Evolutionary conservation across 2,113 vertebrate species (phyloP), one percentile per base, ranked within the genome.

Genomic region (Tyrannus savana): DNA sequence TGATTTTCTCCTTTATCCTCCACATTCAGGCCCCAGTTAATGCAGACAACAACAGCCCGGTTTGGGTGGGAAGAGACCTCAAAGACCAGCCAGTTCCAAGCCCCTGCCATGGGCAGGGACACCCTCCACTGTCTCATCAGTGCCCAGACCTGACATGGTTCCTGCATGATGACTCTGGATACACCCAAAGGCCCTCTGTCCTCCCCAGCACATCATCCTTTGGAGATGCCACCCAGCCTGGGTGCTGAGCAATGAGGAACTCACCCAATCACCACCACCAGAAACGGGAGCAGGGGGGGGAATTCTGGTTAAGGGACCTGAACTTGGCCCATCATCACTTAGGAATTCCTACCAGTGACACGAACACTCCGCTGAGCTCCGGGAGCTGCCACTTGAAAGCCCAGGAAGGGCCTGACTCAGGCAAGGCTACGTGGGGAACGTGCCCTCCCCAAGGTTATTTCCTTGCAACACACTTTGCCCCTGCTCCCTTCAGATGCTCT

Each of bases 161-260:
- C 5, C 8, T 1, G 0, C 37, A 16, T 2, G 3, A 27, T 7
- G 39, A 28, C 0, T 37, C 64, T 7, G 46, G 71, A 18, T 16
- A 11, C 14, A 33, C 53, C 56, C 47, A 53, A 50, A 44, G 53
- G 25, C 17, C 30, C 11, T 17, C 84, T 78, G 37, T 5, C 50
- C 74, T 56, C n/a, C 24, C 22, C 30, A 25, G 19, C 4, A 7
- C 22, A 7, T 6, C 18, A 21, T n/a, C n/a, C 56, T 31, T 5
- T 0, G 6, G 46, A 47, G 64, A 4, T 30, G 24, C 35, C 12
- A 19, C 53, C 52, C 28, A 8, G 50, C 0, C 5, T 60, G 69
- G 11, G 39, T 10, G 35, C 41, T 14, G 14, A 22, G 33, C 37
- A 12, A 3, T 24, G 44, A 52, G 74, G 87, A 56, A 13, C 23